Percentiles rank a stretch among this genome's conserved stretches.
Evolutionary conservation across 2,113 vertebrate species (phyloP).

Genomic region (Ondatra zibethicus): DNA sequence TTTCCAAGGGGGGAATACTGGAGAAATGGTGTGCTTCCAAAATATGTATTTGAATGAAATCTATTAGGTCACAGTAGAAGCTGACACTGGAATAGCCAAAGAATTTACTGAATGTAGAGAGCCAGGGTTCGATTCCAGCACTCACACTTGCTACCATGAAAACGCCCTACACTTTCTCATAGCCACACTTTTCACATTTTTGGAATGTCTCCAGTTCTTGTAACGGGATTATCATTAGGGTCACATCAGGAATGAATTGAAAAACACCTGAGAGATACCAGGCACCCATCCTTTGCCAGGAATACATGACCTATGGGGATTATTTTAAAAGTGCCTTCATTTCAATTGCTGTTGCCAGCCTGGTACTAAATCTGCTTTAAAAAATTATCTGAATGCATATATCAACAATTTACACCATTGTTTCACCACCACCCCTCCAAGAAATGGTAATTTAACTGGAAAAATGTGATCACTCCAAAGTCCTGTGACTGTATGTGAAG

Average conservation of each 20-base stretch:
- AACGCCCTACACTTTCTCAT: neutral
- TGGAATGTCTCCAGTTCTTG: neutral
- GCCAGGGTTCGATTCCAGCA: neutral
- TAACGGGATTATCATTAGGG: neutral
- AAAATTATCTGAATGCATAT: neutral
- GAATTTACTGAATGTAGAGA: neutral
- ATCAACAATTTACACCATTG: neutral
- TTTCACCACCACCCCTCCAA: neutral
- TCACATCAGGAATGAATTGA: neutral
- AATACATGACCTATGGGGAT: neutral
- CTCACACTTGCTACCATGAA: neutral
- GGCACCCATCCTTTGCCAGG: neutral
- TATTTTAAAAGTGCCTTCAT: neutral
- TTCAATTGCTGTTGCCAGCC: neutral
- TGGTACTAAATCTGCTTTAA: neutral
- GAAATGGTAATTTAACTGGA: neutral
- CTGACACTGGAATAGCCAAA: neutral
- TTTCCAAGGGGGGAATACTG: neutral
- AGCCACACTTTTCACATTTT: neutral
- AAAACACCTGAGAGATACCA: neutral
- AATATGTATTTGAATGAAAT: neutral
- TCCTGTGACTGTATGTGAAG: neutral
- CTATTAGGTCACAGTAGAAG: neutral
- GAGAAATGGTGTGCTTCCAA: neutral
- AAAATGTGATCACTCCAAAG: neutral